Evolutionary conservation across 2,888 invertebrate genomes (phyloP), one percentile per base, ranked within the genome.

Genomic region (Dorcus hopei): DNA sequence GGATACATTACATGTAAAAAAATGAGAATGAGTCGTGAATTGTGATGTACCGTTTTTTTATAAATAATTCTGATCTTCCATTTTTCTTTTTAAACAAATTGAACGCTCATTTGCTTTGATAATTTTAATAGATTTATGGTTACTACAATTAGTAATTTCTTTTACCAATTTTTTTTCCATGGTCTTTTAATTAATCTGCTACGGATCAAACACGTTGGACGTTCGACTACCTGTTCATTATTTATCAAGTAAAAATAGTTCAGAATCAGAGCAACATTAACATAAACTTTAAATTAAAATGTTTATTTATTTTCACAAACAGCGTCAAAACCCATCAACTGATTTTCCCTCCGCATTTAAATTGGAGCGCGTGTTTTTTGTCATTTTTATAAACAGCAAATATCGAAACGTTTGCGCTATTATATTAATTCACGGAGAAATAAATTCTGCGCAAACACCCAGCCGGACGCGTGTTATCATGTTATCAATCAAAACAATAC

Each of bases 301-400:
- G 55, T 55, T 55, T 55, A 55, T 55, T 55, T 55, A 55, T 38
- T 50, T 55, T 55, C 50, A 33, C 42, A 55, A 55, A 50, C 49
- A 49, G 55, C 55, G 55, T 55, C 55, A 49, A 50, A 56, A 56
- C 45, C 9, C 45, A 45, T 11, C 45, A 45, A n/a, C 50, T 49
- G 50, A 56, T 56, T 56, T 50, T 45, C 43, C 19, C 45, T 26
- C 11, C 38, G 38, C 11, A 38, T 16, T 11, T 9, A 40, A 9
- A 6, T 38, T 38, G n/a, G 23, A 23, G 45, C 26, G 19, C 8
- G 38, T 56, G 50, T 50, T 50, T 56, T 56, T 56, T 56, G 50
- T 56, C 56, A 51, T 56, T 56, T 56, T 56, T 56, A 43, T 56
- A 56, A 56, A 56, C 56, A 56, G 50, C 50, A 42, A 56, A 56